Conservation (phyloP, 2,113 vertebrate genomes). For the Scolopax mira region DNA sequence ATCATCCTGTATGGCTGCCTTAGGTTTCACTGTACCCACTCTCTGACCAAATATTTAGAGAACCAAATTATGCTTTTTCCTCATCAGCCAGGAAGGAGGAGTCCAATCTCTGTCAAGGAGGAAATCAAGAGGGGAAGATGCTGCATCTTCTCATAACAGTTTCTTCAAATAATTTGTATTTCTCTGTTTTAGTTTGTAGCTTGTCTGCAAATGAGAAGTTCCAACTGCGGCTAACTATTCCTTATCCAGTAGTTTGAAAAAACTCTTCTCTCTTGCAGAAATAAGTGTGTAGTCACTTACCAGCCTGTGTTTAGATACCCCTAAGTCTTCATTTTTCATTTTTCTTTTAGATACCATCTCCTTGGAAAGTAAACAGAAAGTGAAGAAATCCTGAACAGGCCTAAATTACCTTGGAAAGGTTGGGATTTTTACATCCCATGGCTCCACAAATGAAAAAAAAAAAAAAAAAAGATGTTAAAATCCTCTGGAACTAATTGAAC, state of each 20-base stretch:
- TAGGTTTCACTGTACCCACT: not conserved
- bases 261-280: not conserved
- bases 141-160: not conserved
- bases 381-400: not conserved
- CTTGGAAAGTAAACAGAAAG: not conserved
- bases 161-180: not conserved
- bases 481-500: no score
- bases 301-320: not conserved
- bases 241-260: not conserved
- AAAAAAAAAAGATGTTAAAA: no score
- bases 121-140: not conserved
- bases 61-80: not conserved
- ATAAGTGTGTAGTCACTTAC: not conserved
- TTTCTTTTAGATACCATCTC: not conserved
- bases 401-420: not conserved
- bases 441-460: no score
- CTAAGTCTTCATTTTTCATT: not conserved
- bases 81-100: not conserved
- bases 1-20: not conserved
- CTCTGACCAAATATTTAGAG: not conserved
- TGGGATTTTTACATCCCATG: no score
- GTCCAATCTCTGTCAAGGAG: not conserved
- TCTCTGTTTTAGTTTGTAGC: not conserved
- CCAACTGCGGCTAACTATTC: not conserved
- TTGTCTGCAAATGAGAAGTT: not conserved